Evolutionary conservation across 2,113 vertebrate species (phyloP).

Genomic region (Mixornis gularis): DNA sequence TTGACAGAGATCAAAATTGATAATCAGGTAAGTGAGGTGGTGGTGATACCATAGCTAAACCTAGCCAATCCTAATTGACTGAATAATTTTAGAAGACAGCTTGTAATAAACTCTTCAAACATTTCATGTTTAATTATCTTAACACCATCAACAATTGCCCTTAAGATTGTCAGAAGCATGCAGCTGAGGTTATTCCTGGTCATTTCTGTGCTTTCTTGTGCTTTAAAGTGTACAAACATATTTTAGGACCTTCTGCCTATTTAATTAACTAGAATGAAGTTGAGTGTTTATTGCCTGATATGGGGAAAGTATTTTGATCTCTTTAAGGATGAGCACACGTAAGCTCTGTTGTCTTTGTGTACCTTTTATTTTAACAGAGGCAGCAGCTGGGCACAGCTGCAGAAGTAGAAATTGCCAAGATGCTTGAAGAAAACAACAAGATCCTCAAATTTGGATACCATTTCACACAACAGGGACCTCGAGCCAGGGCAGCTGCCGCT

Average conservation of each 20-base stretch:
- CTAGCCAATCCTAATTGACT: background rate
- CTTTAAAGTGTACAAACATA: background rate
- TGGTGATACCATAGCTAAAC: background rate
- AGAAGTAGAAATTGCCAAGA: slow-evolving; percentile 95
- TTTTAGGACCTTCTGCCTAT: background rate
- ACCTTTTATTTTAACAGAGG: slow-evolving; percentile 73
- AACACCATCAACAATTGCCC: background rate
- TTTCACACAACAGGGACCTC: slow-evolving; percentile 94
- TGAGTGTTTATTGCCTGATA: background rate
- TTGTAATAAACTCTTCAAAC: background rate
- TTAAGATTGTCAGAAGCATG: background rate
- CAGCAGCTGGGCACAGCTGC: slow-evolving; percentile 90
- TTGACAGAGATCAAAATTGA: slow-evolving; percentile 93
- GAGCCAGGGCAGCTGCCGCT: slow-evolving; percentile 87
- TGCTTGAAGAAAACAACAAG: slow-evolving; percentile 90
- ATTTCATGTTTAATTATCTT: background rate
- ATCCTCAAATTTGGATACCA: slow-evolving; percentile 96
- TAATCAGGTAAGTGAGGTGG: slow-evolving; percentile 82
- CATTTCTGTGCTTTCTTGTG: background rate
- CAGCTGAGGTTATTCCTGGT: background rate
- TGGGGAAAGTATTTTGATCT: background rate
- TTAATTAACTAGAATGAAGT: background rate
- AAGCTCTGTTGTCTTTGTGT: background rate
- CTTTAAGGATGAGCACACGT: background rate
- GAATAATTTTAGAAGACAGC: background rate